Evolutionary conservation across 2,888 invertebrate genomes (phyloP).

Genomic region (Cistogaster globosa): DNA sequence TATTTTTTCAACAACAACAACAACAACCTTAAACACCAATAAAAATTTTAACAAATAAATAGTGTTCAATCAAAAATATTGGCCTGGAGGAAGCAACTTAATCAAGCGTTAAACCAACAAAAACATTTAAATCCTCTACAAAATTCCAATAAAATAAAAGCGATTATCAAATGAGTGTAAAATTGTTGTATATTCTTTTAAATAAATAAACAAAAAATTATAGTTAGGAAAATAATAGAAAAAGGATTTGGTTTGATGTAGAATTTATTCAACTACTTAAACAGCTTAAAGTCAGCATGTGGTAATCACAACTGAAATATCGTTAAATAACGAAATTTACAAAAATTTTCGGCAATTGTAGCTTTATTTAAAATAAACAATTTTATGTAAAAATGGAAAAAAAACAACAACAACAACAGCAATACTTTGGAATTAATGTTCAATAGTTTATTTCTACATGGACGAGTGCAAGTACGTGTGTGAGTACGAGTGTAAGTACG

Average conservation of each 20-base stretch:
- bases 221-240: neutral
- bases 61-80: neutral
- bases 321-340: constrained; percentile 44
- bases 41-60: no score
- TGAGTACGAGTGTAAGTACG: neutral
- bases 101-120: constrained; percentile 56
- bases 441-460: neutral
- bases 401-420: neutral
- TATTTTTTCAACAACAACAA: no score
- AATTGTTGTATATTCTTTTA: constrained; percentile 23
- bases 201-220: constrained; percentile 7
- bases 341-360: constrained; percentile 38
- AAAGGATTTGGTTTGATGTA: neutral
- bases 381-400: neutral
- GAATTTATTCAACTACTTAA: constrained; percentile 47
- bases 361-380: constrained; percentile 17
- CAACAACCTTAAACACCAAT: no score
- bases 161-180: constrained; percentile 18
- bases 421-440: constrained; percentile 17
- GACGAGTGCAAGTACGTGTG: neutral
- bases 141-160: neutral
- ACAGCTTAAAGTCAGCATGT: constrained; percentile 55
- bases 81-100: constrained; percentile 44
- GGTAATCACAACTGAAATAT: constrained; percentile 63
- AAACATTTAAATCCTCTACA: constrained; percentile 36